Evolutionary conservation across 2,888 invertebrate species (phyloP).

Genomic region (Liopterus haemorrhoidalis): DNA sequence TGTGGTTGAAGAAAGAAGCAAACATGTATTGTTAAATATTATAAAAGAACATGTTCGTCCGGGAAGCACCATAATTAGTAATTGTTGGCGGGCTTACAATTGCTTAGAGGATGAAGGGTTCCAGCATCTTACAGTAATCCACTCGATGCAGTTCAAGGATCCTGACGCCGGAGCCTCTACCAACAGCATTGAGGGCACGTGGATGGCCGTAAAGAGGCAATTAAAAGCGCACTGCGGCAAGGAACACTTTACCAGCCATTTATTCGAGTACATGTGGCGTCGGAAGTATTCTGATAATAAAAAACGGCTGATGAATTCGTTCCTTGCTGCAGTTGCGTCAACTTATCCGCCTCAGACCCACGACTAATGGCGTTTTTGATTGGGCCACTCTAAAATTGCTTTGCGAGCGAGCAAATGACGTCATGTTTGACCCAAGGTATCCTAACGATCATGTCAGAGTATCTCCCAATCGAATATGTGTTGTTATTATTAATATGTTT

Average conservation of each 20-base stretch:
- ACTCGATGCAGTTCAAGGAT: slow-evolving; percentile 31
- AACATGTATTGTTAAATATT: slow-evolving; percentile 18
- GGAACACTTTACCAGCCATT: not conserved
- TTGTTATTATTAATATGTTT: not conserved
- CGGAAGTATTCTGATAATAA: not conserved
- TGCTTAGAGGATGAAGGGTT: slow-evolving; percentile 27
- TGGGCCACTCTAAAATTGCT: too few species aligned
- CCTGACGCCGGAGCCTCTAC: slow-evolving; percentile 26
- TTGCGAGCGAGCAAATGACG: too few species aligned
- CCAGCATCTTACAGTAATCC: slow-evolving; percentile 30
- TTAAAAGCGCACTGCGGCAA: not conserved
- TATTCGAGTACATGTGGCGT: not conserved
- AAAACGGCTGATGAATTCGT: not conserved
- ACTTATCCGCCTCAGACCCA: not conserved
- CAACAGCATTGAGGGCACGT: not conserved
- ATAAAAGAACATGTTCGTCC: slow-evolving; percentile 30
- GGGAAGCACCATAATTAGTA: slow-evolving; percentile 31
- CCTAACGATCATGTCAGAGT: too few species aligned
- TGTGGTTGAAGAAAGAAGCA: not conserved
- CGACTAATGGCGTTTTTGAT: not conserved
- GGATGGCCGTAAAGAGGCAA: not conserved
- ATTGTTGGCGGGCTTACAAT: slow-evolving; percentile 35
- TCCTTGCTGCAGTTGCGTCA: not conserved
- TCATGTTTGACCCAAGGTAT: too few species aligned
- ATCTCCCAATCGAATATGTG: too few species aligned